Evolutionary conservation across 2,888 invertebrate genomes (phyloP), one percentile per base, ranked within the genome.

Genomic region (Limnephilus marmoratus): DNA sequence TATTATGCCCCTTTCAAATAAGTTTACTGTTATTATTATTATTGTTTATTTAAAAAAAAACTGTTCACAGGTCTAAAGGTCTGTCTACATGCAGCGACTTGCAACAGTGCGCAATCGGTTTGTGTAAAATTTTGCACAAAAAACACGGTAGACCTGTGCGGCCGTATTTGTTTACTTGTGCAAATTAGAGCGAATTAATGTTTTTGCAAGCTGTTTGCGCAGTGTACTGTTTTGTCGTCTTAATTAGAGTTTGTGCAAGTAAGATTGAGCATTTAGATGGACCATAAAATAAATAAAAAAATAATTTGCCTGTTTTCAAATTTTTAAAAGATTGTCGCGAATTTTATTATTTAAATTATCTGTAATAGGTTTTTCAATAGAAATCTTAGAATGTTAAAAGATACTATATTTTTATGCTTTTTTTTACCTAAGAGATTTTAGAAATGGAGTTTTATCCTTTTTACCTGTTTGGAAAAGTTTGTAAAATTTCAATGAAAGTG

Each of bases 401-500:
- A 68, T 68, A 68, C 24, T 68, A 68, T 68, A 68, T 68, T 68
- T 68, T 24, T 86, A 41, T 31, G n/a, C 37, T 37, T 37, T 89
- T 68, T 68, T 88, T 88, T 88, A 88, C 88, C 88, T 89, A 80
- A 68, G 88, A 89, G 88, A 89, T 89, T 89, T 80, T 89, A 89
- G 81, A 89, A 89, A 24, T 89, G 80, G 45, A 86, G 13, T 86
- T 37, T n/a, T 86, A 86, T 49, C 29, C 45, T 49, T 86, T 68
- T 68, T 68, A 68, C 9, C 68, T 24, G 68, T n/a, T 68, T 68
- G 24, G 24, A 68, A 24, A 68, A 68, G n/a, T 68, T n/a, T 24
- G 24, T 68, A 68, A 68, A 53, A 68, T 24, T 68, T 68, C 68
- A 68, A 68, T 68, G 24, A 68, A 68, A 68, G 68, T 24, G 9